phyloP scores from a whole-genome alignment of 2,797 vertebrate species.

The Cossypha dichroa region DNA sequence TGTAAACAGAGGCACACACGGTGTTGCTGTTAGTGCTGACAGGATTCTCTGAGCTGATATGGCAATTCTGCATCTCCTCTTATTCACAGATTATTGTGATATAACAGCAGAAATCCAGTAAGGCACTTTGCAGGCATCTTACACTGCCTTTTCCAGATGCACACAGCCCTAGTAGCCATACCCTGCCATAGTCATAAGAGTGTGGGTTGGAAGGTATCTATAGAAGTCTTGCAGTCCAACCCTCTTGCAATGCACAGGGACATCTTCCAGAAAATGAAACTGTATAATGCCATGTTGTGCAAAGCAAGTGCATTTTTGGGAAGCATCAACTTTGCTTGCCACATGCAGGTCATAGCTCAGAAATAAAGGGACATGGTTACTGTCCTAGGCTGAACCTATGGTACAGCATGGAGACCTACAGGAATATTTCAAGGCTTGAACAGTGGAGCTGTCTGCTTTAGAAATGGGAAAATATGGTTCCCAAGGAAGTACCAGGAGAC shows the following conservation, averaged over 20 bases:
- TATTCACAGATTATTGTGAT: not conserved
- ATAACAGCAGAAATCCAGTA: not conserved
- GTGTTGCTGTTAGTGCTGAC: not conserved
- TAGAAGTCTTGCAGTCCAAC: not conserved
- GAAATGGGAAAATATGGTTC: not conserved
- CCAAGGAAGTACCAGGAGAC: not conserved
- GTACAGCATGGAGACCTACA: not conserved
- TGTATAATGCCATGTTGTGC: not conserved
- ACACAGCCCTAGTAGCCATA: not conserved
- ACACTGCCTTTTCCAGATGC: not conserved
- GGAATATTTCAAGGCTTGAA: not conserved
- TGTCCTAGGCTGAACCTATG: not conserved
- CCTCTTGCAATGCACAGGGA: not conserved
- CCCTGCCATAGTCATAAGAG: not conserved
- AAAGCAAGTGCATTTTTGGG: not conserved
- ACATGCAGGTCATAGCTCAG: not conserved
- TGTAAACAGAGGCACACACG: rapidly evolving
- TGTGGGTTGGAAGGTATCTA: not conserved
- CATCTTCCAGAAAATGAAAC: not conserved
- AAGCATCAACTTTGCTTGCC: not conserved
- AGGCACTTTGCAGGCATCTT: not conserved
- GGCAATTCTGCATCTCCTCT: not conserved
- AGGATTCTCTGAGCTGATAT: not conserved
- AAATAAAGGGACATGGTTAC: not conserved
- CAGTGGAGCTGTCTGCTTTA: not conserved